Evolutionary conservation across 2,797 vertebrate genomes (phyloP), one percentile per base, ranked within the genome.

Genomic region (Periophthalmus magnuspinnatus): DNA sequence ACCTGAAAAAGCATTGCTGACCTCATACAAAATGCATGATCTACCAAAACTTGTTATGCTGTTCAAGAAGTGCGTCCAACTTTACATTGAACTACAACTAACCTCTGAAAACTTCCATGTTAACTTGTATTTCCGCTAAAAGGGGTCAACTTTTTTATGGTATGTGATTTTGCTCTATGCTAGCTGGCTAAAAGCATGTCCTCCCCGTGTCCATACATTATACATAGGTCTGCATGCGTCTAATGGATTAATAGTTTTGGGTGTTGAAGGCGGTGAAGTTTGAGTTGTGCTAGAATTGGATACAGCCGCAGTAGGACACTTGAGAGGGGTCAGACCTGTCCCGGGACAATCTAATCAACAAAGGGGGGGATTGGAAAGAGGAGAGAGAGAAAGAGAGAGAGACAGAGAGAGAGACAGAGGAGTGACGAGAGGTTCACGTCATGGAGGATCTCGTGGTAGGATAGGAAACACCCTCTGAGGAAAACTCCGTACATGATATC

Each of bases 301-400:
- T 34, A n/a, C 58, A 19, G 28, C 16, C 57, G 28, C 28, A 5
- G 21, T 2, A 50, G 58, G 58, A 60, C 32, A 60, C 33, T 33
- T n/a, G 58, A 60, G 58, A 60, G 58, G 33, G 58, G 32, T 58
- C 16, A 59, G 58, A 7, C 6, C 57, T 34, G 33, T 34, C 33
- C 58, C 58, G 17, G 58, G 33, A 36, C 58, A 60, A 60, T 60
- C 58, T 60, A 60, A 60, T 60, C 58, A 60, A 36, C 58, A n/a
- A 33, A 17, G 6, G 56, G 24, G 24, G 6, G 16, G 28, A 8
- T 9, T 33, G 16, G 56, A 58, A 19, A 58, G 55, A 6, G 55
- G 22, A 54, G 48, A 19, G 48, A 50, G 38, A 41, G 9, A 38
- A 41, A 5, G 52, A 24, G n/a, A 22, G 21, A 22, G 38, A 41